These are phyloP conservation scores for Orthonychiurus folsomi DNA, from an alignment of 2,888 invertebrate genomes.

Conservation along the genomic window DNA sequence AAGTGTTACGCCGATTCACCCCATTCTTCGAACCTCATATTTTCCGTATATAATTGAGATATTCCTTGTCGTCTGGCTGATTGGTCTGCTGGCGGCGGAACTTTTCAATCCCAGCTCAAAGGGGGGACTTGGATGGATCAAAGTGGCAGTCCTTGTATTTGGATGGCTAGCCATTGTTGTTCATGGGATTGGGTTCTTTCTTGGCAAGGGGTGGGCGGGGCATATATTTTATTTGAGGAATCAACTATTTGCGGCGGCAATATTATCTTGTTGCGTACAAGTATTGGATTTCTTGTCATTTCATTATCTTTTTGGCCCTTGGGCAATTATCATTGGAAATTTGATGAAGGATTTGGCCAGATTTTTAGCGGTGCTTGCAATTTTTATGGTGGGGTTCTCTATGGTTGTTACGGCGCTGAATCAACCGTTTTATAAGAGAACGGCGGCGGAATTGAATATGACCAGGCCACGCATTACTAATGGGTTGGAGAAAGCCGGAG, in stretches of 20 bases:
- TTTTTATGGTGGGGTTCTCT: slow-evolving; percentile 97
- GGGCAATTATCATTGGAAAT: slow-evolving; percentile 99
- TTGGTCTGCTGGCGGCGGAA: slow-evolving; percentile 89
- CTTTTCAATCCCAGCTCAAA: slow-evolving; percentile 96
- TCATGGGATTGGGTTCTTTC: slow-evolving; percentile 71
- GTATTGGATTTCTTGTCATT: slow-evolving; percentile 96
- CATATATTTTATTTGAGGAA: slow-evolving; percentile 89
- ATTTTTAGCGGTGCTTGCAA: slow-evolving; percentile 91
- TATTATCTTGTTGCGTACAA: slow-evolving; percentile 93
- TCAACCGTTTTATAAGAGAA: slow-evolving; percentile 54
- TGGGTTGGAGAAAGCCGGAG: not conserved
- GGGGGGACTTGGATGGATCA: slow-evolving; percentile 90
- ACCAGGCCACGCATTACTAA: not conserved
- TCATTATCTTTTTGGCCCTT: slow-evolving; percentile 97
- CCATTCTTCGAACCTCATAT: slow-evolving; percentile 58
- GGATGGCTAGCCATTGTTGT: slow-evolving; percentile 83
- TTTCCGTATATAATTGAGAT: slow-evolving; percentile 94
- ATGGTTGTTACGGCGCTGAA: slow-evolving; percentile 92
- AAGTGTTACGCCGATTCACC: slow-evolving; percentile 77
- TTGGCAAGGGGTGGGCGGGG: slow-evolving; percentile 61
- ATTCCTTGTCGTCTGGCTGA: slow-evolving; percentile 87
- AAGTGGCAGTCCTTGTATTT: slow-evolving; percentile 73
- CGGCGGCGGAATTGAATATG: not conserved
- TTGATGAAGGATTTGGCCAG: slow-evolving; percentile 87
- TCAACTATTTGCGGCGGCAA: slow-evolving; percentile 90